These are phyloP conservation scores for Leguminivora glycinivorella DNA, from an alignment of 1,140 invertebrate species.

Conservation along the genomic window DNA sequence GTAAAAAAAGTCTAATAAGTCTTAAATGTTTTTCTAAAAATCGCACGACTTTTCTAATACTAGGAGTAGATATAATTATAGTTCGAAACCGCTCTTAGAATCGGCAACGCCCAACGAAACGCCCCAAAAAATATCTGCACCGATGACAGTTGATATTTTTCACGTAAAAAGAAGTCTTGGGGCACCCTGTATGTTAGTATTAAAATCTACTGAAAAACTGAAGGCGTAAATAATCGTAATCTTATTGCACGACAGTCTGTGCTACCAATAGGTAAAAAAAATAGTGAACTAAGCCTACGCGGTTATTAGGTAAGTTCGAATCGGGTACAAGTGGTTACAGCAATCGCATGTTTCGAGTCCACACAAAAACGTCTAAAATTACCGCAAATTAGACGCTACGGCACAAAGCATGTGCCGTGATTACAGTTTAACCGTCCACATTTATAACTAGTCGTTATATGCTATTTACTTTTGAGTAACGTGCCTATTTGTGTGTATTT, in stretches of 20 bases:
- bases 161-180: too few species aligned
- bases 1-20: too few species aligned
- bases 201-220: neutral
- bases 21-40: too few species aligned
- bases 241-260: slow-evolving; percentile 21
- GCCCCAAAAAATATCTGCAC: too few species aligned
- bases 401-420: slow-evolving; percentile 20
- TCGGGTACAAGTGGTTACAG: slow-evolving; percentile 16
- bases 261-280: neutral
- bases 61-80: too few species aligned
- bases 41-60: too few species aligned
- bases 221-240: too few species aligned
- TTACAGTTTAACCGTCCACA: slow-evolving; percentile 21
- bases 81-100: too few species aligned
- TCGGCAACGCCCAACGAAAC: too few species aligned
- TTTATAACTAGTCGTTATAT: slow-evolving; percentile 14
- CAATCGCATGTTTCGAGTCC: slow-evolving; percentile 18
- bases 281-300: slow-evolving; percentile 7
- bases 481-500: neutral
- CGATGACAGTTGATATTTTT: too few species aligned
- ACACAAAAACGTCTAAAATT: slow-evolving; percentile 29
- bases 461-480: neutral
- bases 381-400: slow-evolving; percentile 16
- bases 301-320: slow-evolving; percentile 21
- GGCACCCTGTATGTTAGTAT: too few species aligned